phyloP scores from a whole-genome alignment of 1,140 invertebrate species.

The Sitodiplosis mosellana region DNA sequence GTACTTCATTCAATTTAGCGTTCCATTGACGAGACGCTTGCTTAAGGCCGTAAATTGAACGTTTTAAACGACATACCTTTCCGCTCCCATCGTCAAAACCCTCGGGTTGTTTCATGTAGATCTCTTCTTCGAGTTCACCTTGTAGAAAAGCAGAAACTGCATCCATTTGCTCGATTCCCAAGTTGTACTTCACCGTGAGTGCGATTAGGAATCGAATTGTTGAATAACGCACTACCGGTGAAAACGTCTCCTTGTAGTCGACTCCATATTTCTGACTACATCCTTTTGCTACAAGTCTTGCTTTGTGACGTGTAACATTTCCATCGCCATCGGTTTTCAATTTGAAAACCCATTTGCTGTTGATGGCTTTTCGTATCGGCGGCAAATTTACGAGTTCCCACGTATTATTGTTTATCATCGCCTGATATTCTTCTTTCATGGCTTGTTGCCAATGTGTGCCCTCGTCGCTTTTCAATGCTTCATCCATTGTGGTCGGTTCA shows the following conservation, averaged over 20 bases:
- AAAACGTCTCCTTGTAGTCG: slow-evolving; percentile 8
- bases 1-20: slow-evolving; percentile 8
- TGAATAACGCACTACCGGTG: slow-evolving; percentile 10
- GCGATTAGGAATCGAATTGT: slow-evolving; percentile 13
- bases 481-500: slow-evolving; percentile 1
- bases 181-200: slow-evolving; percentile 16
- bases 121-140: slow-evolving; percentile 19
- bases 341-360: slow-evolving; percentile 9
- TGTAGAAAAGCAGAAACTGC: slow-evolving; percentile 21
- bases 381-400: slow-evolving; percentile 7
- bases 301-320: slow-evolving; percentile 13
- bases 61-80: slow-evolving; percentile 15
- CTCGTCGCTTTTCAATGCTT: slow-evolving; percentile 3
- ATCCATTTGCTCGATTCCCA: slow-evolving; percentile 17
- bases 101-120: slow-evolving; percentile 22
- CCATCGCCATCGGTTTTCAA: slow-evolving; percentile 9
- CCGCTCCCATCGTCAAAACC: slow-evolving; percentile 11
- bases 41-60: slow-evolving; percentile 25
- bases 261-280: slow-evolving; percentile 7
- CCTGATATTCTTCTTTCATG: slow-evolving; percentile 7
- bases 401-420: slow-evolving; percentile 5
- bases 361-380: slow-evolving; percentile 4
- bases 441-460: slow-evolving; percentile 5
- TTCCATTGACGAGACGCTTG: slow-evolving; percentile 26
- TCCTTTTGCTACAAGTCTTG: slow-evolving; percentile 11